Conservation (phyloP, 2,797 vertebrate species). For the Alcedo atthis region DNA sequence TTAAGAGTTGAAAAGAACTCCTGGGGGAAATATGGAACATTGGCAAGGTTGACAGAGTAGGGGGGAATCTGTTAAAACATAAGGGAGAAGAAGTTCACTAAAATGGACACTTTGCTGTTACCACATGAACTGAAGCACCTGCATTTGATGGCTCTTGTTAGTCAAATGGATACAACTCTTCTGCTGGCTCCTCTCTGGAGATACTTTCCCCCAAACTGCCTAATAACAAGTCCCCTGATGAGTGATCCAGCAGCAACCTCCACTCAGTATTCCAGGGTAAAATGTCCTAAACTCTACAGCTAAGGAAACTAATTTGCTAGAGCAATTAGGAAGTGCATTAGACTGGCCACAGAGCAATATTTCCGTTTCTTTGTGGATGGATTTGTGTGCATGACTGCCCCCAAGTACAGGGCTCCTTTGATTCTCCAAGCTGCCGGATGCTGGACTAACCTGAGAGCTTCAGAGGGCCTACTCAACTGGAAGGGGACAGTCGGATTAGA, state of each 20-base stretch:
- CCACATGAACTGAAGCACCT: background rate
- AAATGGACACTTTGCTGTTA: background rate
- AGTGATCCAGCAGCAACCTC: background rate
- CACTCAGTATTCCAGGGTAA: background rate
- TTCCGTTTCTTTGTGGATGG: conserved; percentile 46
- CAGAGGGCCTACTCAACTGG: conserved; percentile 3
- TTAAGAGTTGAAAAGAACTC: background rate
- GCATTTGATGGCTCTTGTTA: background rate
- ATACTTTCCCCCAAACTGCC: background rate
- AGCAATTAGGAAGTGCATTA: conserved; percentile 57
- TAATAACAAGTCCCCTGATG: background rate
- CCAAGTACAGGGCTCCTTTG: conserved; percentile 17
- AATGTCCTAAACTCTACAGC: background rate
- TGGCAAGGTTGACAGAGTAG: background rate
- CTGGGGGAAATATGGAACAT: fast-evolving
- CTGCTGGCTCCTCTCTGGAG: background rate
- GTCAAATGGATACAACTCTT: background rate
- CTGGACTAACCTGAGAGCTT: conserved; percentile 20
- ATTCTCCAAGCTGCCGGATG: conserved; percentile 26
- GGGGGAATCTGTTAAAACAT: background rate
- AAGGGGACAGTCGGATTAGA: conserved; percentile 32
- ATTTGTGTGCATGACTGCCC: conserved; percentile 53
- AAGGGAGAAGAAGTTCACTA: background rate
- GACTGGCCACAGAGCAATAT: conserved; percentile 12
- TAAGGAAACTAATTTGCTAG: conserved; percentile 16